Evolutionary conservation across 2,113 vertebrate species (phyloP).

Genomic region (Sminthopsis crassicaudata): DNA sequence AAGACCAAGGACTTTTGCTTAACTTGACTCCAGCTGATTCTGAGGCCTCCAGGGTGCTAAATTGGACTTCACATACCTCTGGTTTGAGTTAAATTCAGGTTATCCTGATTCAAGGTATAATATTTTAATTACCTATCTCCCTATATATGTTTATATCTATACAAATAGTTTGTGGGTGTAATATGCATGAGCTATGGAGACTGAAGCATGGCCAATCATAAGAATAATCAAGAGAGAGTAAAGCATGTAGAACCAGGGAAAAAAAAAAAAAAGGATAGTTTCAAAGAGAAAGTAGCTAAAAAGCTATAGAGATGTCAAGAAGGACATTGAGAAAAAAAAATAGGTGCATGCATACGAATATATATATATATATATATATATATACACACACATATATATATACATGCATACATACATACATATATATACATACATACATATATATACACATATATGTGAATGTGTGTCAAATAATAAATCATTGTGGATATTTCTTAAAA

Average conservation of each 20-base stretch:
- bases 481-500: not conserved
- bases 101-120: not conserved
- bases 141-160: not conserved
- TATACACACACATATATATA: too few species aligned
- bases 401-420: too few species aligned
- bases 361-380: too few species aligned
- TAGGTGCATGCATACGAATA: too few species aligned
- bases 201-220: not conserved
- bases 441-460: too few species aligned
- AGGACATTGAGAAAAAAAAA: not conserved
- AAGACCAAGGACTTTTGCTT: too few species aligned
- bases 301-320: not conserved
- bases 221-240: not conserved
- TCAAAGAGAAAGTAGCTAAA: not conserved
- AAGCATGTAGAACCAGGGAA: not conserved
- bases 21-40: too few species aligned
- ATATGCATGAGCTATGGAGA: not conserved
- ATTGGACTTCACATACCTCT: too few species aligned
- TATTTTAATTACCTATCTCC: not conserved
- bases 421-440: too few species aligned
- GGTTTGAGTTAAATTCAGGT: not conserved
- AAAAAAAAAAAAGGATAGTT: not conserved
- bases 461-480: not conserved
- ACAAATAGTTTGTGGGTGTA: not conserved
- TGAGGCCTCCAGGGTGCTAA: too few species aligned